Base-by-base conservation (phyloP, 2,888 invertebrate genomes). In the Gibbula magus region DNA sequence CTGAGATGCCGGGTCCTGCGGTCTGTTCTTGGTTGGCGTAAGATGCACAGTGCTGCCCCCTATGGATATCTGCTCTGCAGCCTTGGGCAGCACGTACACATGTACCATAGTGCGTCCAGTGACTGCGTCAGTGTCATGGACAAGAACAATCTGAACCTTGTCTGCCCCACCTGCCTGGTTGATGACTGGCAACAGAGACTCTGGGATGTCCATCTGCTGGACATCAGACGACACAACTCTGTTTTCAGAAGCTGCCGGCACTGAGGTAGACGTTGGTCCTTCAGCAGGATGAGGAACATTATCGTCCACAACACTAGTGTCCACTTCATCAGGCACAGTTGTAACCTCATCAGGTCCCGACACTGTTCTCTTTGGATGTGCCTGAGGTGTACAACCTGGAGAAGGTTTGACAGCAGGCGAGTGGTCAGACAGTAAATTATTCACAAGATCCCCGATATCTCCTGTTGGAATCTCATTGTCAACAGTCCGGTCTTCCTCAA, bases 101-200 rank as follows among this genome's bases (percentile, higher is more conserved):
- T 89, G 89, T 51, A 89, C 86, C n/a, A 88, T 81, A 7, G 86
- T 87, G 67, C 87, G 87, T 16, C 82, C 85, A 22, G 75, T 81
- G 74, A 1, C 83, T 13, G 79, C 52, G 16, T 82, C 85, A 18
- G 82, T 83, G 39, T 88, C 86, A 0, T 88, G 86, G 22, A 87
- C 83, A 22, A 87, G 83, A 5, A 86, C 85, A 20, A 88, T 86
- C 20, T 86, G 80, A 45, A 86, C 83, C 70, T 84, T 85, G 75
- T 86, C 84, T 22, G 83, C 83, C 16, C 56, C 75, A 52, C 76
- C 79, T 0, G 76, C 79, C 29, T 32, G 29, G 70, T 70, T 70
- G 70, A 70, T 75, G 51, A 53, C 7, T 0, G 29, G 32, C 35
- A 35, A 35, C 13, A 53, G 32, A 16, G 4, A 29, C 54, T 54